Evolutionary conservation across 2,113 vertebrate species (phyloP), one percentile per base, ranked within the genome.

Genomic region (Ivindomyrus marchei): DNA sequence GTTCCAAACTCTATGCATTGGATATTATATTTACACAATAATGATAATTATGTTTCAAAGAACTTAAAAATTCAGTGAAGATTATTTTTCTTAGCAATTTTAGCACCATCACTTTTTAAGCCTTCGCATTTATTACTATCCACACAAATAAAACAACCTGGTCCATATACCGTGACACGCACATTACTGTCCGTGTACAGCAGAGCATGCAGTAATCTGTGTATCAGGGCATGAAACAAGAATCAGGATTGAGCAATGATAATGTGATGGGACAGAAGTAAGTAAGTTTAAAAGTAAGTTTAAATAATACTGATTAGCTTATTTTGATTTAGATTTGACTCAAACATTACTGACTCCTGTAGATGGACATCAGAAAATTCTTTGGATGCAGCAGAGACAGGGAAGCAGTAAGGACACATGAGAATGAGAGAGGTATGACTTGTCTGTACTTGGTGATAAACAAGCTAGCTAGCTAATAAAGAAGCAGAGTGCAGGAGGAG

Each of bases 321-420:
- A 87, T 53, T 42, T 53, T 87, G 49, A 87, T 87, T 87, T 87
- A 15, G 31, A 53, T 87, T 86, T 86, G 85, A 86, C 46, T 58
- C 21, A 58, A 24, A 58, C 21, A 58, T 24, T 58, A 58, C 6
- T 58, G 56, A 58, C 56, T 58, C 56, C 56, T 62, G 56, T n/a
- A 62, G 21, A 24, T 62, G 21, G 56, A n/a, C 7, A 62, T 62
- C 7, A 24, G 56, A n/a, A 62, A 62, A n/a, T 62, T 62, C 6
- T 62, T n/a, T 58, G 19, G 56, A 58, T 8, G 39, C 42, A 66
- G 87, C 56, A 88, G 87, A 46, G 87, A 88, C 53, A 88, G 87
- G 42, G 36, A 88, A 88, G 88, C 58, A 88, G 88, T 42, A 88
- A 58, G 11, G 21, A 46, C 19, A 66, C 21, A 88, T 27, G 53